These are phyloP conservation scores for Pollenia labialis DNA, from an alignment of 2,888 invertebrate species.

Conservation along the genomic window DNA sequence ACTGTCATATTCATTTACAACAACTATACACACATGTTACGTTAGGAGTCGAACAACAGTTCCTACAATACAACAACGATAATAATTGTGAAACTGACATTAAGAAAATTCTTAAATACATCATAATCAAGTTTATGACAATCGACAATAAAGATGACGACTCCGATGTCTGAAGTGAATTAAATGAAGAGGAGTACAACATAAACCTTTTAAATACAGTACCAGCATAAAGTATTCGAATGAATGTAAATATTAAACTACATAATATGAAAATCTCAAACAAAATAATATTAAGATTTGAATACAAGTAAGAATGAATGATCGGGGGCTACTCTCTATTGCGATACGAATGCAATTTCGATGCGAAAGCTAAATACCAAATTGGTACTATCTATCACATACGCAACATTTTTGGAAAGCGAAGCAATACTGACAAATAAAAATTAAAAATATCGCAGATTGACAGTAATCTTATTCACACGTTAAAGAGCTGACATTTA, in stretches of 20 bases:
- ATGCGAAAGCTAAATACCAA: no score
- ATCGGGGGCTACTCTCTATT: no score
- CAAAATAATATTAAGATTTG: no score
- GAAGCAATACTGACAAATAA: no score
- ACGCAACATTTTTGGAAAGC: no score
- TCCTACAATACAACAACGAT: constrained; percentile 36
- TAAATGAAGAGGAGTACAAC: constrained; percentile 4
- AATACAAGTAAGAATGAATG: no score
- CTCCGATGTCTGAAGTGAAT: constrained; percentile 62
- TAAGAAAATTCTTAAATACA: constrained; percentile 67
- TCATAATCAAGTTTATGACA: constrained; percentile 64
- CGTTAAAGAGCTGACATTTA: no score
- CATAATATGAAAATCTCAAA: no score
- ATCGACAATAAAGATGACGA: constrained; percentile 69
- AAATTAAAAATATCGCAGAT: no score
- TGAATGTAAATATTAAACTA: background rate
- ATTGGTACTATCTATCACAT: no score
- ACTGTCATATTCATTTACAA: constrained; percentile 61
- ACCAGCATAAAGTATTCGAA: constrained; percentile 10
- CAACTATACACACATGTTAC: constrained; percentile 21
- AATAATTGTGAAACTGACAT: constrained; percentile 58
- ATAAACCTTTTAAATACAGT: constrained; percentile 28
- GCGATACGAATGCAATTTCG: no score
- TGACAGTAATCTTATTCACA: no score
- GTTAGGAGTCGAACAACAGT: constrained; percentile 23